Evolutionary conservation across 2,888 invertebrate genomes (phyloP).

Genomic region (Tetragnatha montana): DNA sequence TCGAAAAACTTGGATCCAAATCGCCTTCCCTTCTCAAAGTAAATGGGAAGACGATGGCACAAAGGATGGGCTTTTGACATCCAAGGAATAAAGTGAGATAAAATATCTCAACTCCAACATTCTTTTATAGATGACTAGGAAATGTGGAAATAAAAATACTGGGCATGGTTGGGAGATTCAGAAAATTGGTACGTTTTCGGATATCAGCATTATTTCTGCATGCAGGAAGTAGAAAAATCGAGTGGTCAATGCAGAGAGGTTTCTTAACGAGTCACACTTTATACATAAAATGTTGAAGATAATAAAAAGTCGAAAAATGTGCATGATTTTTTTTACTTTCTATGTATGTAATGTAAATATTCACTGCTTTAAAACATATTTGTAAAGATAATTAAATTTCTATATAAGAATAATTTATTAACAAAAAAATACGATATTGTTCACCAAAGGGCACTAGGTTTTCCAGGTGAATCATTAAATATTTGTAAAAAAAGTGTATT

Average conservation of each 20-base stretch:
- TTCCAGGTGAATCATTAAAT: no score
- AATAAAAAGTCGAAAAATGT: no score
- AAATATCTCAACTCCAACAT: background rate
- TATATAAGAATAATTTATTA: no score
- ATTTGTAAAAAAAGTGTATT: no score
- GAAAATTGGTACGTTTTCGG: background rate
- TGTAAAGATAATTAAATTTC: no score
- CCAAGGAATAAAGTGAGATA: background rate
- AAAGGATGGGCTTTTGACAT: background rate
- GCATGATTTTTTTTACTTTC: no score
- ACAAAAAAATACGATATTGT: no score
- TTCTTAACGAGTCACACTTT: background rate
- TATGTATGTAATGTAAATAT: no score
- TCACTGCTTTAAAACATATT: no score
- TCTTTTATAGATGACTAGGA: background rate
- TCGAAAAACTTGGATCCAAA: background rate
- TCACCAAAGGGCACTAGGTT: no score
- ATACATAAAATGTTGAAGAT: no score
- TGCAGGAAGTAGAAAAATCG: background rate
- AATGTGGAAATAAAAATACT: background rate
- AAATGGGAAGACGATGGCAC: background rate
- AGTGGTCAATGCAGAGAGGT: background rate
- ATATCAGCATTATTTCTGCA: background rate
- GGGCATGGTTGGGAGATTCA: background rate
- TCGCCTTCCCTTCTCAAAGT: background rate